A percentile compares a stretch with the other conserved stretches of the same genome.
These are phyloP conservation scores for Embiotoca jacksoni DNA, from an alignment of 2,113 vertebrate species.

Conservation along the genomic window DNA sequence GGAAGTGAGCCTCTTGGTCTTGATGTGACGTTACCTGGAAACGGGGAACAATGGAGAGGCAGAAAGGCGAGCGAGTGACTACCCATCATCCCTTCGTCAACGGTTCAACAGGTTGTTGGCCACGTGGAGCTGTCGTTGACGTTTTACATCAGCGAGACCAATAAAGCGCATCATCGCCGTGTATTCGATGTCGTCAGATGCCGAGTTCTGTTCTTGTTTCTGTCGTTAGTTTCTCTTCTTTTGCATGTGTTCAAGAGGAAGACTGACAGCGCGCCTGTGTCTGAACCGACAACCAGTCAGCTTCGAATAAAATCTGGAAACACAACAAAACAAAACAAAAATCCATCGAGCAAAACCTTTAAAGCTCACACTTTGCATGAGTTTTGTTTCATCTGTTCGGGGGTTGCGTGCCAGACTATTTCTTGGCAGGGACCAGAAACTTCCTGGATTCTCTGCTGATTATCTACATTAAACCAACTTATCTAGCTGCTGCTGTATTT, in stretches of 20 bases:
- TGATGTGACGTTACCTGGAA: constrained; percentile 19
- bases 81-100: not conserved
- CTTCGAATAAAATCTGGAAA: no score
- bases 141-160: not conserved
- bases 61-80: not conserved
- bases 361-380: no score
- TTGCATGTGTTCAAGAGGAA: no score
- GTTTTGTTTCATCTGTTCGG: no score
- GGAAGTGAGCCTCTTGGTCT: constrained; percentile 15
- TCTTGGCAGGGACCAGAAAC: not conserved
- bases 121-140: not conserved
- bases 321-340: no score
- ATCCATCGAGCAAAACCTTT: no score
- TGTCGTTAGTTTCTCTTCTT: not conserved
- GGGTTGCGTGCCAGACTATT: no score
- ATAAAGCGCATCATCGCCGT: not conserved
- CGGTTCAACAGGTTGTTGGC: constrained; percentile 4
- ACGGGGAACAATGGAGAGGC: constrained; percentile 3
- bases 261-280: no score
- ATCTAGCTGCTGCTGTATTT: not conserved
- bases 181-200: not conserved
- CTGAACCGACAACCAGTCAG: no score
- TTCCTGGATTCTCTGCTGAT: not conserved
- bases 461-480: no score
- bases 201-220: not conserved